Evolutionary conservation across 1,140 invertebrate genomes (phyloP).

Genomic region (Elymnias hypermnestra): DNA sequence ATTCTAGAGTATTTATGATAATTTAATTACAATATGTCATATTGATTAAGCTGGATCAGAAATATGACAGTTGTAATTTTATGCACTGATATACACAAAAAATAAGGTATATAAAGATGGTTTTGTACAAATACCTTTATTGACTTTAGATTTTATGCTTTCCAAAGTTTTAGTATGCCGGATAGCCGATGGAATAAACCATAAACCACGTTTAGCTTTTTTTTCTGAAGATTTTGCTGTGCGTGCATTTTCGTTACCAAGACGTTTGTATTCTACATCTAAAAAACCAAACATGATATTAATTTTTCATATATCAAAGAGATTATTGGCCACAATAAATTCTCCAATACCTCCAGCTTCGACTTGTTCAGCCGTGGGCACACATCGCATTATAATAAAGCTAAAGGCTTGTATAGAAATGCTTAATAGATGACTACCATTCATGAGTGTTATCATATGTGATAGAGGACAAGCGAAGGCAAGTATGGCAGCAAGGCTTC

Average conservation of each 20-base stretch:
- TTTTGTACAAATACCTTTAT: slow-evolving; percentile 44
- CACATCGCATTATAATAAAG: slow-evolving; percentile 65
- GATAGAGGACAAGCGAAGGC: slow-evolving; percentile 81
- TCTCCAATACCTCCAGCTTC: slow-evolving; percentile 51
- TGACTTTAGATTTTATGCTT: slow-evolving; percentile 66
- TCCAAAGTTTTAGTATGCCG: slow-evolving; percentile 67
- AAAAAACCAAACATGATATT: slow-evolving; percentile 17
- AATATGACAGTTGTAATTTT: no score
- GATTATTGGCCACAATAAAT: neutral
- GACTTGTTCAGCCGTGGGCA: slow-evolving; percentile 62
- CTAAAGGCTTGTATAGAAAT: slow-evolving; percentile 66
- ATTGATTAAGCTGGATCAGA: no score
- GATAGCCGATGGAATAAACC: slow-evolving; percentile 64
- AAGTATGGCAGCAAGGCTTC: slow-evolving; percentile 80
- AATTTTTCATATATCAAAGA: neutral
- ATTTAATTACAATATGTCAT: no score
- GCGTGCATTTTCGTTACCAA: slow-evolving; percentile 43
- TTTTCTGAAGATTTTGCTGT: slow-evolving; percentile 38
- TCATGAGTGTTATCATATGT: slow-evolving; percentile 72
- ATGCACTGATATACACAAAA: no score
- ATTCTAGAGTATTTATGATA: no score
- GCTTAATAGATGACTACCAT: slow-evolving; percentile 67
- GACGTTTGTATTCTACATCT: slow-evolving; percentile 66
- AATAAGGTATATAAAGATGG: no score
- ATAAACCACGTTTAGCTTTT: slow-evolving; percentile 53